Base-by-base conservation (phyloP, 1,140 invertebrate species). In the Drosophila busckii region DNA sequence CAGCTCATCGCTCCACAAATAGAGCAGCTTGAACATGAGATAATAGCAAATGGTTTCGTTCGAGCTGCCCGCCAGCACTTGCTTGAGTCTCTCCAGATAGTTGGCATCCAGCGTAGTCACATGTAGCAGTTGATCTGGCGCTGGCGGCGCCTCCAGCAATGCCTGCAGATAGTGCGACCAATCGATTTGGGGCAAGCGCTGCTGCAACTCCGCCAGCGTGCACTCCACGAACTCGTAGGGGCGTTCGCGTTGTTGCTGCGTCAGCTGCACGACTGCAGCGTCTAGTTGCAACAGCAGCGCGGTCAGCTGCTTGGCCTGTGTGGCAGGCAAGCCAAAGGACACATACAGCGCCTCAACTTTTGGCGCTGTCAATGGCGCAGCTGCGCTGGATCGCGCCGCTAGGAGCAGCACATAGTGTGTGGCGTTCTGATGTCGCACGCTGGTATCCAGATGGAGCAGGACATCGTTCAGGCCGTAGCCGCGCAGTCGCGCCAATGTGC, bases 11-110 rank as follows among this genome's bases (percentile, higher is more conserved):
- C 28, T 67, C 3, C 70, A 16, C 2, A 32, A 19, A 7, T 61
- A 67, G 38, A 80, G 58, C 26, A 80, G 41, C 46, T 80, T 80
- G 34, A 80, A 56, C 73, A 80, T 80, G 4, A 80, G 49, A 37
- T 80, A 80, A 48, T 70, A 61, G 10, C 61, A 67, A 12, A 80
- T 61, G 3, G 73, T 80, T 29, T 70, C 73, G 23, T 80, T 70
- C 10, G 66, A 58, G 28, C 31, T 70, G 5, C 19, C 34, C 0
- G 6, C 9, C 4, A 80, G 52, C 19, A 66, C 25, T 2, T 19
- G n/a, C n/a, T 52, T 40, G 15, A 80, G 26, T 13, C 67, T 34
- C 12, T 56, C 23, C 16, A 75, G 35, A 46, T 68, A 80, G 9
- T 37, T 44, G 2, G 9, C 20, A 10, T 50, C 45, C 1, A 64